These are phyloP conservation scores for Epinephelus moara DNA, from an alignment of 2,113 vertebrate genomes.

Conservation along the genomic window DNA sequence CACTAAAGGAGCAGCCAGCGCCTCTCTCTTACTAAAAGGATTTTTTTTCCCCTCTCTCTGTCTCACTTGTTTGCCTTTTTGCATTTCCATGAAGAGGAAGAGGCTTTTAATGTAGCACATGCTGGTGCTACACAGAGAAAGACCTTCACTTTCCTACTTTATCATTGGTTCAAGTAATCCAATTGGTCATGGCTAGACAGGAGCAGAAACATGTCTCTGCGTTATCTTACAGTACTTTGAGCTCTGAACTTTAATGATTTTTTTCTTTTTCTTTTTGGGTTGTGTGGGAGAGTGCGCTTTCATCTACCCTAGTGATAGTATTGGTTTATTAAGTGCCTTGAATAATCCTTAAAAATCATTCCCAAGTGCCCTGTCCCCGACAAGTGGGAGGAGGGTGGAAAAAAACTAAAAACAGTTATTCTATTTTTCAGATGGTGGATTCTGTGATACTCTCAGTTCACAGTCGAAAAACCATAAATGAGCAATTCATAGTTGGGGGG, in stretches of 20 bases:
- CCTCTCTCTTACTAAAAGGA: conserved; percentile 55
- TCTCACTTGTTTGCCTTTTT: conserved; percentile 63
- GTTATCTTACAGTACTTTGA: conserved; percentile 69
- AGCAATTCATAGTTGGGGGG: background rate
- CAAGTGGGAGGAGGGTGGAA: conserved; percentile 41
- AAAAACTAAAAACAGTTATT: conserved; percentile 34
- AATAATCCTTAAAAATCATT: conserved; percentile 71
- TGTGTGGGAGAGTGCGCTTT: conserved; percentile 62
- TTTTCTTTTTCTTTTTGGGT: conserved; percentile 42
- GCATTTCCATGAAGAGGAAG: conserved; percentile 57
- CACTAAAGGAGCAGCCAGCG: conserved; percentile 59
- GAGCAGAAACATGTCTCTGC: conserved; percentile 64
- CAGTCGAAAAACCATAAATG: conserved; percentile 35
- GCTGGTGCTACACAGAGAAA: conserved; percentile 59
- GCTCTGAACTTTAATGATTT: conserved; percentile 73
- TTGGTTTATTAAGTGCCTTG: conserved; percentile 65
- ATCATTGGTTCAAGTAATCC: conserved; percentile 80
- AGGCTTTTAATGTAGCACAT: conserved; percentile 75
- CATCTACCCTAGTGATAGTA: conserved; percentile 64
- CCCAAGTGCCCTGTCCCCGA: conserved; percentile 47
- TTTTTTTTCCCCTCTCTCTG: conserved; percentile 29
- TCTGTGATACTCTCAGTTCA: conserved; percentile 31
- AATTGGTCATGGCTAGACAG: conserved; percentile 69
- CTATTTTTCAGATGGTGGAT: conserved; percentile 30
- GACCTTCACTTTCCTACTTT: conserved; percentile 60